phyloP scores from a whole-genome alignment of 35 echinoderm and acorn worm species.

The Heliocidaris erythrogramma region DNA sequence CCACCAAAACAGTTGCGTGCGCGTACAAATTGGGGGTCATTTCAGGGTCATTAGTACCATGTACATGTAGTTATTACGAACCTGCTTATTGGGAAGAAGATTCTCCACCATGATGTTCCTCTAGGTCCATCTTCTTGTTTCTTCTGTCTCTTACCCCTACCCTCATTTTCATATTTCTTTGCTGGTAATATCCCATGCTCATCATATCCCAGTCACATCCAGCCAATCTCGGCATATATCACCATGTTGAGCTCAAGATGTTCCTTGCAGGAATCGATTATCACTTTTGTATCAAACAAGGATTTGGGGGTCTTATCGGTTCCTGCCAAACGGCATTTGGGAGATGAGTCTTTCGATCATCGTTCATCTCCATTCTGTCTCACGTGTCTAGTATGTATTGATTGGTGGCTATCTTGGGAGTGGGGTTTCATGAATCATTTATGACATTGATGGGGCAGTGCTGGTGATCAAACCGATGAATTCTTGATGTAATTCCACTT shows the following conservation, averaged over 20 bases:
- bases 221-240: background rate
- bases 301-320: background rate
- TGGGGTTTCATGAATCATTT: background rate
- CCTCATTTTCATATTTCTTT: background rate
- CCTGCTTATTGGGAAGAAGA: too few relatives aligned
- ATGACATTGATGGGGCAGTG: conserved; percentile 7
- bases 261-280: background rate
- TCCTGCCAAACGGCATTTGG: background rate
- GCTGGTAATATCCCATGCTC: background rate
- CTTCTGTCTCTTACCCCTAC: background rate
- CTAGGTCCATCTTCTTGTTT: background rate
- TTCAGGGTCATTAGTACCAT: too few relatives aligned
- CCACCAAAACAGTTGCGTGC: too few relatives aligned
- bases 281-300: conserved; percentile 21
- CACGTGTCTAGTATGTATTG: conserved; percentile 26
- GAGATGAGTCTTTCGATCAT: conserved; percentile 33
- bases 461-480: conserved; percentile 22
- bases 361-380: conserved; percentile 24
- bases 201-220: background rate
- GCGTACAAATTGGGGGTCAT: too few relatives aligned
- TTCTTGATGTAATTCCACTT: conserved; percentile 42
- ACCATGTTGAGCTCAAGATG: background rate
- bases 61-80: too few relatives aligned
- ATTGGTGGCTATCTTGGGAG: conserved; percentile 28
- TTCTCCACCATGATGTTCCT: too few relatives aligned